Conservation (phyloP, 2,797 vertebrate genomes). For the Oryzias dopingdopingensis region DNA sequence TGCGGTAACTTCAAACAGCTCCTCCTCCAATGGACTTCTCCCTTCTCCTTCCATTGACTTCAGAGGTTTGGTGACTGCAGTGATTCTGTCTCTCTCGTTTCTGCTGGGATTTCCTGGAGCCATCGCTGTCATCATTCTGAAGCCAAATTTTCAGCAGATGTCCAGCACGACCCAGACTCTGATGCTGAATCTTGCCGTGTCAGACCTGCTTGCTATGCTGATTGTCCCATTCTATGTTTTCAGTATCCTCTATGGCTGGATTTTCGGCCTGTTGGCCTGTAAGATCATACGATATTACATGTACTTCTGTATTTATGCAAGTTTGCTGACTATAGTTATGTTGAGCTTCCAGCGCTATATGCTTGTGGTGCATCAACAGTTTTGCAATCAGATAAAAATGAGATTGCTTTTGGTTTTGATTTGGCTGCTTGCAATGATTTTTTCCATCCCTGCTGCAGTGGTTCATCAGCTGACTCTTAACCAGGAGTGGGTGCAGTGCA, state of each 20-base stretch:
- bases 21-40: slow-evolving; percentile 5
- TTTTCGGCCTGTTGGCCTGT: slow-evolving; percentile 25
- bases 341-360: slow-evolving; percentile 64
- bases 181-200: slow-evolving; percentile 54
- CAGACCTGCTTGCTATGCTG: slow-evolving; percentile 58
- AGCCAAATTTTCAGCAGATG: slow-evolving; percentile 33
- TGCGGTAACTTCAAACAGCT: slow-evolving; percentile 13
- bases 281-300: slow-evolving; percentile 34
- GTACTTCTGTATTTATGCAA: slow-evolving; percentile 22
- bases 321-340: slow-evolving; percentile 27
- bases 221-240: slow-evolving; percentile 57
- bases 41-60: neutral
- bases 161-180: slow-evolving; percentile 46
- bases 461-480: neutral
- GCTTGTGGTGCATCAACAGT: slow-evolving; percentile 36
- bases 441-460: slow-evolving; percentile 23
- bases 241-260: too few species aligned
- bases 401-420: slow-evolving; percentile 20
- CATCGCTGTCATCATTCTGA: slow-evolving; percentile 37
- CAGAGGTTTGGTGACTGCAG: rapidly evolving
- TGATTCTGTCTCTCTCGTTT: slow-evolving; percentile 35
- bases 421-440: slow-evolving; percentile 18
- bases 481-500: neutral
- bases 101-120: slow-evolving; percentile 63
- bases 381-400: neutral